phyloP scores from a whole-genome alignment of 2,888 invertebrate species.

The Caradrina kadenii region DNA sequence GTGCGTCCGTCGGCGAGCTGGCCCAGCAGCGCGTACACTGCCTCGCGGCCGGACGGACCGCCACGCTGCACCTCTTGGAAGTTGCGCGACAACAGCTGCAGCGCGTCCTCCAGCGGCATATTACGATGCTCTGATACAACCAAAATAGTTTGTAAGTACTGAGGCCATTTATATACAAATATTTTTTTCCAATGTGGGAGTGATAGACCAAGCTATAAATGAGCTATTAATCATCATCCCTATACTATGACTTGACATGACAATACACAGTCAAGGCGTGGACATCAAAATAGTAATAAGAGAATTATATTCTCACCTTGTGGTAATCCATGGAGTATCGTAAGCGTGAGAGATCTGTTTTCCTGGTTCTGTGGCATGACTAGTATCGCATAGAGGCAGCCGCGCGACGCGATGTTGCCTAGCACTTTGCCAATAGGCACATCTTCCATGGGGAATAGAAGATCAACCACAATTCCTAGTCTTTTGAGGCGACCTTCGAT shows the following conservation, averaged over 20 bases:
- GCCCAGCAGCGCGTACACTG: conserved; percentile 93
- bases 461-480: conserved; percentile 95
- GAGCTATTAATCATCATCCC: too few species aligned
- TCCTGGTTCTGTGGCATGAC: conserved; percentile 96
- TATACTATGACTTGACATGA: too few species aligned
- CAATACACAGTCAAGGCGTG: too few species aligned
- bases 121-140: conserved; percentile 95
- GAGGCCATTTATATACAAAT: too few species aligned
- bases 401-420: conserved; percentile 96
- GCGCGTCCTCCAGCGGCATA: conserved; percentile 98
- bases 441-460: conserved; percentile 97
- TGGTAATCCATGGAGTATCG: conserved; percentile 97
- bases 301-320: conserved; percentile 92
- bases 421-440: conserved; percentile 94
- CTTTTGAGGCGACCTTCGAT: conserved; percentile 95
- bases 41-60: conserved; percentile 90
- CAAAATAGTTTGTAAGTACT: not conserved
- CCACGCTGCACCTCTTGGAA: conserved; percentile 90
- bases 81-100: conserved; percentile 94
- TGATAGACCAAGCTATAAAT: too few species aligned
- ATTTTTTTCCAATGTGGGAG: too few species aligned
- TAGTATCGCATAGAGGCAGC: conserved; percentile 96
- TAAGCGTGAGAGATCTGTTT: conserved; percentile 96
- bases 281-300: not conserved
- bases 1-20: conserved; percentile 95